Evolutionary conservation across 1,140 invertebrate species (phyloP).

Genomic region (Papilio polyxenes): DNA sequence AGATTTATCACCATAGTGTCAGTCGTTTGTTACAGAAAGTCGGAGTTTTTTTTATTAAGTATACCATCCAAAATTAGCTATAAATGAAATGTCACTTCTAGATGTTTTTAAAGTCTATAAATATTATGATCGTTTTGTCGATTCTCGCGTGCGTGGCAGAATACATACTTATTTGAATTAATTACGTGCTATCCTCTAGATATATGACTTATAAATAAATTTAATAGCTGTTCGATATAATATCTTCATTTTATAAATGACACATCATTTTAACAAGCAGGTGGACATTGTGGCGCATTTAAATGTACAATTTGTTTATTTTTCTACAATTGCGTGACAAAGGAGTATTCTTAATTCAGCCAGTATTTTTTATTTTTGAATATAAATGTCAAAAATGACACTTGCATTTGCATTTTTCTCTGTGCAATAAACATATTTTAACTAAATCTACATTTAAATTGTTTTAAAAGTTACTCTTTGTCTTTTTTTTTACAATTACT

Average conservation of each 20-base stretch:
- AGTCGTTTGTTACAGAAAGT: too few species aligned
- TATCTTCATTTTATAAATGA: slow-evolving; percentile 38
- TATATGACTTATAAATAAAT: slow-evolving; percentile 38
- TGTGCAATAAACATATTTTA: neutral
- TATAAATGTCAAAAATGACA: neutral
- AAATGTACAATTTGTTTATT: slow-evolving; percentile 20
- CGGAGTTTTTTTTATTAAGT: too few species aligned
- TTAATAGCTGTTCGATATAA: slow-evolving; percentile 36
- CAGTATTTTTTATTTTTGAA: slow-evolving; percentile 8
- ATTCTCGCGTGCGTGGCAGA: slow-evolving; percentile 36
- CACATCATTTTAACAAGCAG: slow-evolving; percentile 26
- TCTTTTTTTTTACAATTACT: too few species aligned
- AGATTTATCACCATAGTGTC: too few species aligned
- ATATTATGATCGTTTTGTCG: slow-evolving; percentile 37
- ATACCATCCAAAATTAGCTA: neutral
- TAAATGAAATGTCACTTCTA: neutral
- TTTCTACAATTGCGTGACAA: slow-evolving; percentile 27
- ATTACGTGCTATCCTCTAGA: slow-evolving; percentile 36
- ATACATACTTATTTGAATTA: slow-evolving; percentile 39
- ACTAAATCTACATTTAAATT: too few species aligned
- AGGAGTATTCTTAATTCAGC: neutral
- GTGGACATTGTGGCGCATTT: slow-evolving; percentile 20
- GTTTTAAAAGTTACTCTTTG: too few species aligned
- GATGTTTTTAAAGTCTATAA: neutral
- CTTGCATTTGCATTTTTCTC: neutral